Percentiles rank a stretch among this genome's conserved stretches.
Conservation (phyloP, 92 coral and sea anemone species). For the Chrysogorgia sp. region DNA sequence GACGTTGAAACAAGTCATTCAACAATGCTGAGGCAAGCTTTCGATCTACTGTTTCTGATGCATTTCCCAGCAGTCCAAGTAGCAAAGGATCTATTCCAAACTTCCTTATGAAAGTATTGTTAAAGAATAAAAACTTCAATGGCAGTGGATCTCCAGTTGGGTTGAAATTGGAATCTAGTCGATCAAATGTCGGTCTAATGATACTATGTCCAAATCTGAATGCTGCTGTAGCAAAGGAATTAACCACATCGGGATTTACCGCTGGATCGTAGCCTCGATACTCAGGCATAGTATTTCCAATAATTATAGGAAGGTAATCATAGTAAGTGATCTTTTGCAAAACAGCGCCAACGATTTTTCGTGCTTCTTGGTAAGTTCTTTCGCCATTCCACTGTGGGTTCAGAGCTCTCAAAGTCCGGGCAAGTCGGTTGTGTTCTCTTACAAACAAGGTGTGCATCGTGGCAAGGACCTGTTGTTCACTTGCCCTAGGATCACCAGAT, state of each 20-base stretch:
- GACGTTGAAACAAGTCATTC: conserved; percentile 20
- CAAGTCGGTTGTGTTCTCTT: conserved; percentile 33
- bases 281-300: conserved; percentile 17
- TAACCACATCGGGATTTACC: conserved; percentile 20
- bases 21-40: conserved; percentile 27
- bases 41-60: conserved; percentile 49
- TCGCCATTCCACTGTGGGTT: conserved; percentile 39
- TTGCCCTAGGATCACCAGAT: conserved; percentile 28
- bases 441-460: conserved; percentile 22
- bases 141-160: conserved; percentile 29
- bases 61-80: conserved; percentile 47
- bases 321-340: conserved; percentile 26
- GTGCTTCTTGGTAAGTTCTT: conserved; percentile 20
- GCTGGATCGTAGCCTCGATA: conserved; percentile 28
- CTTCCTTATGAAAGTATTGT: conserved; percentile 24
- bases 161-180: conserved; percentile 15
- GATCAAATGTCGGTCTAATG: conserved; percentile 27
- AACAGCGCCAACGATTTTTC: conserved; percentile 27
- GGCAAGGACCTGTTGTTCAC: conserved; percentile 15
- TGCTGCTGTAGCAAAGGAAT: conserved; percentile 30
- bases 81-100: conserved; percentile 57
- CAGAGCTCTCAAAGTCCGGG: background rate
- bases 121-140: conserved; percentile 22
- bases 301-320: conserved; percentile 36
- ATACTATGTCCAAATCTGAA: conserved; percentile 38